Percentiles rank a stretch among this genome's conserved stretches.
Evolutionary conservation across 2,113 vertebrate species (phyloP).

Genomic region (Terrapene triunguis): DNA sequence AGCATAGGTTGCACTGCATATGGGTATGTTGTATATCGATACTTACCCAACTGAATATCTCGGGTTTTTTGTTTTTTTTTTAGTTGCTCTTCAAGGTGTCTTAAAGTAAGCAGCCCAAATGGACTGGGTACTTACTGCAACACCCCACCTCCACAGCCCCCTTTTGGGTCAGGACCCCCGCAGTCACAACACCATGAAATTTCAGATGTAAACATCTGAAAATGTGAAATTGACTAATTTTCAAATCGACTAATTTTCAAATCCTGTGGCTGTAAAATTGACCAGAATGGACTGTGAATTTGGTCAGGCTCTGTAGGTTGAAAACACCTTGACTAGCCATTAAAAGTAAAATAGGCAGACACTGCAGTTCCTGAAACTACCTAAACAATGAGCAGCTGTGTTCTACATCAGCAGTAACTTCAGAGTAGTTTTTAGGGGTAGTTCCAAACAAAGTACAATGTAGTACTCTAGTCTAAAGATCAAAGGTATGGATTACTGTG

Average conservation of each 20-base stretch:
- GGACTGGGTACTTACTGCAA: background rate
- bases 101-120: background rate
- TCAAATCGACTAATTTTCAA: too few species aligned
- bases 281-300: too few species aligned
- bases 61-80: background rate
- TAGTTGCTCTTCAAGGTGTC: background rate
- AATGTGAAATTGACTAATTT: too few species aligned
- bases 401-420: background rate
- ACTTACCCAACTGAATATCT: background rate
- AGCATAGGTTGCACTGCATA: background rate
- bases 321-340: background rate
- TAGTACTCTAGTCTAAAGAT: background rate
- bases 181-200: too few species aligned
- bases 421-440: too few species aligned
- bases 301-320: background rate
- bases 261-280: too few species aligned
- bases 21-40: background rate
- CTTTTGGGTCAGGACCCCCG: too few species aligned
- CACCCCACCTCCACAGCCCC: too few species aligned
- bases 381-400: background rate
- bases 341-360: background rate
- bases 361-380: fast-evolving
- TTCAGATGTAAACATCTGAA: too few species aligned
- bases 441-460: too few species aligned
- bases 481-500: background rate